These are phyloP conservation scores for Sinocyclocheilus grahami DNA, from an alignment of 2,113 vertebrate genomes.

Conservation along the genomic window DNA sequence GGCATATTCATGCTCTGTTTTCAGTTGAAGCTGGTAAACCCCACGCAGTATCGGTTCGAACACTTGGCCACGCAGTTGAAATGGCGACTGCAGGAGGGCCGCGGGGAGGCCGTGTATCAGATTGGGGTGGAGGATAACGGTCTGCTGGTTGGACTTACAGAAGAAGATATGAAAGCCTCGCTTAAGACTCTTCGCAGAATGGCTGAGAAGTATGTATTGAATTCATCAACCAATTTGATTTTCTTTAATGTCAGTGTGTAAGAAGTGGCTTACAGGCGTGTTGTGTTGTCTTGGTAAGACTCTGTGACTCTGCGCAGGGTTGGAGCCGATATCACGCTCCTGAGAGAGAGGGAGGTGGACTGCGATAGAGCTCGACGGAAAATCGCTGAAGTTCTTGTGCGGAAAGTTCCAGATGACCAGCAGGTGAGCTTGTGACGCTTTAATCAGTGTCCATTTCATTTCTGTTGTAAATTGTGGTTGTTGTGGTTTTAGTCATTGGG, in stretches of 20 bases:
- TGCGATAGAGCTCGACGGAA: conserved; percentile 84
- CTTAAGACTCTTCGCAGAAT: conserved; percentile 91
- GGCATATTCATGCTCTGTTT: background rate
- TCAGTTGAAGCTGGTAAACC: conserved; percentile 94
- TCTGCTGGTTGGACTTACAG: conserved; percentile 89
- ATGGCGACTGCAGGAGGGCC: conserved; percentile 95
- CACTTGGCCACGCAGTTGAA: conserved; percentile 97
- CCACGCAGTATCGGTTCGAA: conserved; percentile 93
- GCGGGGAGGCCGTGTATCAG: conserved; percentile 94
- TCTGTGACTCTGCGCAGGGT: conserved; percentile 77
- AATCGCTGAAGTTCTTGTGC: conserved; percentile 92
- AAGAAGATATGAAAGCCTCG: conserved; percentile 92
- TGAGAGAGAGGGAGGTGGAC: conserved; percentile 92
- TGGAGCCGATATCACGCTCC: conserved; percentile 92
- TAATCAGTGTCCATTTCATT: no score
- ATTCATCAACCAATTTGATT: background rate
- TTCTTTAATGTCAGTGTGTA: conserved; percentile 9
- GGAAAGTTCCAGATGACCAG: conserved; percentile 96
- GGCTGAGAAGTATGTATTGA: conserved; percentile 87
- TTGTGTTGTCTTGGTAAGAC: conserved; percentile 31
- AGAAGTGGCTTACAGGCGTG: background rate
- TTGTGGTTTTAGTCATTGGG: background rate
- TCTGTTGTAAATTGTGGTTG: background rate
- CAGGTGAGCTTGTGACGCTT: conserved; percentile 77
- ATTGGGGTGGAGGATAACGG: conserved; percentile 97